Evolutionary conservation across 2,113 vertebrate genomes (phyloP), one percentile per base, ranked within the genome.

Genomic region (Tetrao urogallus): DNA sequence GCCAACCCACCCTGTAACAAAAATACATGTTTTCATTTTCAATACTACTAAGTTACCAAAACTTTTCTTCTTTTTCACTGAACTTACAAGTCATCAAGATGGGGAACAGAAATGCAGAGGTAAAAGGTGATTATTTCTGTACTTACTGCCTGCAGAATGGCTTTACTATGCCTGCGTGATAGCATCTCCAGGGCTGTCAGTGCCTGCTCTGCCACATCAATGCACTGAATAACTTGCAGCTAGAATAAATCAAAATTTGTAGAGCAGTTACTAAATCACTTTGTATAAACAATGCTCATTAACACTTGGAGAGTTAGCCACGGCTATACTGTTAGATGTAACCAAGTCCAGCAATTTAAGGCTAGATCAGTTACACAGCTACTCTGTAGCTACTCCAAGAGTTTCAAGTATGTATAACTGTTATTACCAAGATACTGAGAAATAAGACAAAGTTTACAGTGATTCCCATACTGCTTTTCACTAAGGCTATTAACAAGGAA

Each of bases 171-270:
- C 97, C 99, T 98, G 86, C 99, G 98, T 48, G 99, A 99, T 96
- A 99, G 95, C 99, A 99, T 99, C 97, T 99, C 99, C 96, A 99
- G 96, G 83, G 99, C 99, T 67, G 99, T 99, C 82, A 99, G 97
- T 1, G 99, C 99, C 97, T 99, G 99, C 93, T 99, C 99, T 78
- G 99, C 99, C 96, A 99, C 99, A 95, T 99, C 99, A 96, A 99
- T 99, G 96, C 99, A 99, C 96, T 99, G 99, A 97, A 99, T 99
- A 89, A 99, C 99, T 97, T 99, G 98, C 96, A 99, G 98, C 99
- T 99, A 96, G 24, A 94, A 97, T 40, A 95, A 69, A 95, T 96
- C 22, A 95, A 79, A 93, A 40, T 3, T 28, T 67, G 42, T 36
- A 58, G 21, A 36, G 61, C 30, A 80, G 27, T 63, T 82, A n/a